These are phyloP conservation scores for Bathynomus jamesi DNA, from an alignment of 1,140 invertebrate species.

Conservation along the genomic window DNA sequence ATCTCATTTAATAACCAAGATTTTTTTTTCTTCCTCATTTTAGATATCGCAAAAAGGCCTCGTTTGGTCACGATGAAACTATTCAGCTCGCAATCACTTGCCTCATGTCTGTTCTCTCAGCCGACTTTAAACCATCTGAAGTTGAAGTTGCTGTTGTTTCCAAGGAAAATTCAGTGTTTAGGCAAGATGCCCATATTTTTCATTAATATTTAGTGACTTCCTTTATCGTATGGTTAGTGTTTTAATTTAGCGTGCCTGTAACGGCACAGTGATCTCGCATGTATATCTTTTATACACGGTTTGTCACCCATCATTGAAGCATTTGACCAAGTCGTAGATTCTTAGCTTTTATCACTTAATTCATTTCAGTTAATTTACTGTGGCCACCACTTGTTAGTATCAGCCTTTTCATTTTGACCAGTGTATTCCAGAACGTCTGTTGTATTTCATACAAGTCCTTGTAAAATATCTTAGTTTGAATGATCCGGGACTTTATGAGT, in stretches of 20 bases:
- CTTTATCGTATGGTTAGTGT: no score
- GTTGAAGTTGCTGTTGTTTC: slow-evolving; percentile 93
- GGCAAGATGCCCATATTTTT: slow-evolving; percentile 46
- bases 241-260: background rate
- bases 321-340: background rate
- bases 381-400: no score
- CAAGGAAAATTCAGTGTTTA: slow-evolving; percentile 72
- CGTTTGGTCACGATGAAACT: slow-evolving; percentile 27
- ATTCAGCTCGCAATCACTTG: slow-evolving; percentile 86
- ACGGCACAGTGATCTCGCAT: background rate
- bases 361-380: no score
- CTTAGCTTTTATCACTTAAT: background rate
- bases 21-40: no score
- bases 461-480: no score
- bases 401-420: no score
- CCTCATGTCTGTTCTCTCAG: slow-evolving; percentile 82
- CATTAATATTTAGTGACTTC: background rate
- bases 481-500: no score
- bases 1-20: no score
- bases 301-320: background rate
- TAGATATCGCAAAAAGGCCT: slow-evolving; percentile 34
- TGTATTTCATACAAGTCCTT: no score
- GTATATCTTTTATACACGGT: background rate
- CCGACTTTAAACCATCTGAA: slow-evolving; percentile 93
- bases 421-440: no score